These are phyloP conservation scores for Teleogryllus oceanicus DNA, from an alignment of 2,888 invertebrate species.

Conservation along the genomic window DNA sequence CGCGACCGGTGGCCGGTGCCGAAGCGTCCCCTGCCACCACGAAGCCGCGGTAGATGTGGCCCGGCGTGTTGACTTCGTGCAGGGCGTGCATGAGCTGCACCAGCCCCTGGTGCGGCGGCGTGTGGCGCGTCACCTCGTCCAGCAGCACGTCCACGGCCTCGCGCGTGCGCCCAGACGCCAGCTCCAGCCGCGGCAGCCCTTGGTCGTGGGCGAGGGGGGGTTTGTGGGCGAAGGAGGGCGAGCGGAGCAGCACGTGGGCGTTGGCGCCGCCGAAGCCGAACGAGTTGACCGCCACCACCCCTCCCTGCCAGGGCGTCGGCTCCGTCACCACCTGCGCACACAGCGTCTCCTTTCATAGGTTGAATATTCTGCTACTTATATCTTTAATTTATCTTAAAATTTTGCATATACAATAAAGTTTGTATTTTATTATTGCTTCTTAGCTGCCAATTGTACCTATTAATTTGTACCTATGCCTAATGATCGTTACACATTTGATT, in stretches of 20 bases:
- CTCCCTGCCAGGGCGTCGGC: slow-evolving; percentile 76
- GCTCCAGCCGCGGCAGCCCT: slow-evolving; percentile 62
- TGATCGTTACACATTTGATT: too few relatives aligned
- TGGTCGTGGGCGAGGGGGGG: neutral
- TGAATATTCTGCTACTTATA: too few relatives aligned
- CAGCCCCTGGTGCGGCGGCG: slow-evolving; percentile 45
- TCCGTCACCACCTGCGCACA: slow-evolving; percentile 22
- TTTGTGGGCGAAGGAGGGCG: slow-evolving; percentile 43
- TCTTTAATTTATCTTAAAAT: too few relatives aligned
- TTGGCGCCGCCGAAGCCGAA: slow-evolving; percentile 98
- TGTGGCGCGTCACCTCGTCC: slow-evolving; percentile 46
- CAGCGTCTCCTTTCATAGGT: too few relatives aligned
- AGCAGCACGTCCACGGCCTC: slow-evolving; percentile 68
- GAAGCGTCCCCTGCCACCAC: neutral
- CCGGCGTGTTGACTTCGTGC: slow-evolving; percentile 46
- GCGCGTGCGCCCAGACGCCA: slow-evolving; percentile 82
- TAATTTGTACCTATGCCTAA: too few relatives aligned
- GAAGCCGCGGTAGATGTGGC: slow-evolving; percentile 64
- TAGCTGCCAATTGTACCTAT: too few relatives aligned
- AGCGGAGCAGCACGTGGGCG: slow-evolving; percentile 80
- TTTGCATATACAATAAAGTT: too few relatives aligned
- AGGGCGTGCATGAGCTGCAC: slow-evolving; percentile 50
- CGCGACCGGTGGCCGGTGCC: too few relatives aligned
- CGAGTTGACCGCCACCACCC: slow-evolving; percentile 89
- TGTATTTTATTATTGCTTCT: too few relatives aligned